Evolutionary conservation across 2,113 vertebrate genomes (phyloP), one percentile per base, ranked within the genome.

Genomic region (Balaenoptera acutorostrata): DNA sequence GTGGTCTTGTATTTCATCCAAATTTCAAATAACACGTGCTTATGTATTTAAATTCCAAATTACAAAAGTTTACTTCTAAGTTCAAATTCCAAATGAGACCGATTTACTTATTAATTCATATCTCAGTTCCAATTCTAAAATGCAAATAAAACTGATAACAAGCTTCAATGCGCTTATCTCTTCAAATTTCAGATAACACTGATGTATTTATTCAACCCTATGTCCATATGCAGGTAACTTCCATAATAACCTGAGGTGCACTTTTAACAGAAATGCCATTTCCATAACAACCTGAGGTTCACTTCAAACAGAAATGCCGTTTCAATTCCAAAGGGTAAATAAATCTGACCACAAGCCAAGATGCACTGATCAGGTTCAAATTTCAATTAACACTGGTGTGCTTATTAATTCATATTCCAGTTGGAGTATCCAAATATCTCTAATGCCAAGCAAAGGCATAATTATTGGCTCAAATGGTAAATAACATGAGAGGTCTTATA

Each of bases 351-450:
- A 33, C 31, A 46, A 18, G 27, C 29, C 1, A 5, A 10, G 2
- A 0, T 6, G 0, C 7, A 14, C 2, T 0, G 2, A 9, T 1
- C 2, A 13, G 15, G 27, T 31, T 61, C 20, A 18, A 27, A 20
- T 61, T 44, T 39, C 7, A 31, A 8, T n/a, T 3, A 23, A 23
- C 27, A 6, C 4, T 17, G 5, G 17, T 6, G 1, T 44, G 20
- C 21, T 64, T 23, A 31, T 18, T 68, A 66, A 12, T n/a, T 57
- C 6, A 33, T 7, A 6, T 29, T 46, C 10, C 20, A 71, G 0
- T 5, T 61, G 27, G 17, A 29, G 3, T 39, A 74, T 59, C 27
- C 27, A 33, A 13, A 33, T 39, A 5, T 8, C 75, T 68, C 20
- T 0, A 15, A 49, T 39, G 39, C 14, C 21, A 27, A 39, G 31